Evolutionary conservation across 2,888 invertebrate genomes (phyloP).

Genomic region (Leucozona laternaria): DNA sequence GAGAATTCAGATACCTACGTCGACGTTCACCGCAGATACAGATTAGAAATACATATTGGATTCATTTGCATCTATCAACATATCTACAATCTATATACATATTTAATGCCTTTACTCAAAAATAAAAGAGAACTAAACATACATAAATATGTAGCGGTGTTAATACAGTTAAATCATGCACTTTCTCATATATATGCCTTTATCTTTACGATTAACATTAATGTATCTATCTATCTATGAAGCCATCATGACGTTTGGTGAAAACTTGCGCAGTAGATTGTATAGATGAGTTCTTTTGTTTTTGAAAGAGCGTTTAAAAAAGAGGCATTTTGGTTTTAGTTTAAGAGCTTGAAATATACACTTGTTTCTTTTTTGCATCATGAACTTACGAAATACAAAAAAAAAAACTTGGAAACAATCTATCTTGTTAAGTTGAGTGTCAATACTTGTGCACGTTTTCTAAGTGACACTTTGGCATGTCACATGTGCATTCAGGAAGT

Average conservation of each 20-base stretch:
- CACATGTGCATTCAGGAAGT: slow-evolving; percentile 23
- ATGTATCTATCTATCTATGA: slow-evolving; percentile 21
- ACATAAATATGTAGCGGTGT: slow-evolving; percentile 32
- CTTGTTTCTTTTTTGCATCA: neutral
- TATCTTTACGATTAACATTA: slow-evolving; percentile 37
- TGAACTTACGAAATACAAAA: neutral
- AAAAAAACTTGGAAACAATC: slow-evolving; percentile 6
- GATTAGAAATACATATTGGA: slow-evolving; percentile 37
- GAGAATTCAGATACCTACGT: slow-evolving; percentile 27
- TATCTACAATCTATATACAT: slow-evolving; percentile 10
- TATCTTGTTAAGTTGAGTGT: neutral
- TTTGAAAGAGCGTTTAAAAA: slow-evolving; percentile 5
- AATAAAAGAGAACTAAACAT: slow-evolving; percentile 38
- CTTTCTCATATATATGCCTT: slow-evolving; percentile 21
- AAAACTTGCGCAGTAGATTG: slow-evolving; percentile 61
- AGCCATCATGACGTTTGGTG: slow-evolving; percentile 56
- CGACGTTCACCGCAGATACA: slow-evolving; percentile 35
- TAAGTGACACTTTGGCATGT: slow-evolving; percentile 11
- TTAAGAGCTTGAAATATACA: slow-evolving; percentile 39
- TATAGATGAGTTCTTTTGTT: neutral
- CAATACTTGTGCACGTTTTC: neutral
- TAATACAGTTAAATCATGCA: slow-evolving; percentile 49
- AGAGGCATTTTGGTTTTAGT: neutral
- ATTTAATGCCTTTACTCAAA: slow-evolving; percentile 29
- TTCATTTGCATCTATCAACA: slow-evolving; percentile 14